These are phyloP conservation scores for Peromyscus eremicus DNA, from an alignment of 2,797 vertebrate genomes.

Conservation along the genomic window DNA sequence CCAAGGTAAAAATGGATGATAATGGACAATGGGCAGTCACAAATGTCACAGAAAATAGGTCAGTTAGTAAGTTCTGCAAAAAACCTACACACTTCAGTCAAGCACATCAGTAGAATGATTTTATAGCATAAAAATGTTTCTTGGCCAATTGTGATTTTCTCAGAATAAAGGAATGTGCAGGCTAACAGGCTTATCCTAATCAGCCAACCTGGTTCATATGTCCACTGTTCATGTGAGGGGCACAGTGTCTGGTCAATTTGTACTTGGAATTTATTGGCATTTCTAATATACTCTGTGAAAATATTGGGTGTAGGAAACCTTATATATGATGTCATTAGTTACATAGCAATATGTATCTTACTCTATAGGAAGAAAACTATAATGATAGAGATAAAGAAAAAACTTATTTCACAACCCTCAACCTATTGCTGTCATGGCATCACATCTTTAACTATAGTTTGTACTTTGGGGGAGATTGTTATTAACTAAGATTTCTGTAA, in stretches of 20 bases:
- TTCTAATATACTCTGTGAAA: not conserved
- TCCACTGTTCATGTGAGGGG: conserved; percentile 92
- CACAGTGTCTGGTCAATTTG: conserved; percentile 90
- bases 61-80: conserved; percentile 93
- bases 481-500: not conserved
- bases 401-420: not conserved
- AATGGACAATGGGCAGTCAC: conserved; percentile 90
- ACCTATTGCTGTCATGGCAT: not conserved
- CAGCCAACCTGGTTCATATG: conserved; percentile 93
- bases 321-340: not conserved
- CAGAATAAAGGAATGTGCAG: conserved; percentile 86
- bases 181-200: conserved; percentile 86
- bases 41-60: conserved; percentile 92
- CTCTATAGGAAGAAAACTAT: not conserved
- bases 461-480: not conserved
- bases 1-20: conserved; percentile 89
- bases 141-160: conserved; percentile 88
- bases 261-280: not conserved
- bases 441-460: not conserved
- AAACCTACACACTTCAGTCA: conserved; percentile 93
- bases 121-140: conserved; percentile 88
- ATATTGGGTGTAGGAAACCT: not conserved
- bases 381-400: not conserved
- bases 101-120: conserved; percentile 92
- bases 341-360: not conserved